Percentiles rank a stretch among this genome's conserved stretches.
These are phyloP conservation scores for Ormyrus labotus DNA, from an alignment of 2,888 invertebrate genomes.

Conservation along the genomic window DNA sequence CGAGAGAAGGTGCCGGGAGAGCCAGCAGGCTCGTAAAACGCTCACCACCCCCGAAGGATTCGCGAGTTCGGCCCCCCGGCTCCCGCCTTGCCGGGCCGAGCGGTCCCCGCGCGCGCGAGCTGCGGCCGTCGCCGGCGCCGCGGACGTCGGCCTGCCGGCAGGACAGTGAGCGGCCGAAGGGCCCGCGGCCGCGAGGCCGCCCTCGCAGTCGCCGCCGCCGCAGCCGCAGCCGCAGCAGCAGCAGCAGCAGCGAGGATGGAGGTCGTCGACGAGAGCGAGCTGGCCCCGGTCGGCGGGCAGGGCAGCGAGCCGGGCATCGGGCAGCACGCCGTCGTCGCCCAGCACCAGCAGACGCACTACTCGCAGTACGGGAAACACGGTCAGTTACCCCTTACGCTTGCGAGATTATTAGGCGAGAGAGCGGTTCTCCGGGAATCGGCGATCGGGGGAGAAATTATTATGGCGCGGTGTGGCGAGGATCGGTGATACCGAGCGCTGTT, in stretches of 20 bases:
- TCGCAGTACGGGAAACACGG: constrained; percentile 65
- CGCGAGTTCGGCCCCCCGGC: not conserved
- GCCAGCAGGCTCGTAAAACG: not conserved
- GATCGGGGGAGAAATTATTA: too few species aligned
- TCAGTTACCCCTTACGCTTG: constrained; percentile 45
- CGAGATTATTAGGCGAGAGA: too few species aligned
- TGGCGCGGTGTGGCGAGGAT: too few species aligned
- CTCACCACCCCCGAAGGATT: not conserved
- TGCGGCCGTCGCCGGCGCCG: constrained; percentile 49
- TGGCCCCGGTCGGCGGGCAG: not conserved
- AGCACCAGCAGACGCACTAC: constrained; percentile 65
- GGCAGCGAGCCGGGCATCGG: not conserved
- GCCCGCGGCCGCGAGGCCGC: constrained; percentile 46
- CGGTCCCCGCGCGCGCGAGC: constrained; percentile 9
- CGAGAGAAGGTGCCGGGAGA: not conserved
- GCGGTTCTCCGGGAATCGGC: too few species aligned
- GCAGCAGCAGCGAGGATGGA: constrained; percentile 32
- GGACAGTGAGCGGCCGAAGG: constrained; percentile 46
- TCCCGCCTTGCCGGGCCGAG: constrained; percentile 31
- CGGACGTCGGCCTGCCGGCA: constrained; percentile 47
- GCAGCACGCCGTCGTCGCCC: constrained; percentile 11
- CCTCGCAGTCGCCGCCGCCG: not conserved
- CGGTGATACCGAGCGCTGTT: too few species aligned
- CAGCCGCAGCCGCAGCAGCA: not conserved
- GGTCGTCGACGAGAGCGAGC: constrained; percentile 32